phyloP scores from a whole-genome alignment of 1,140 invertebrate genomes.

The Aphelenchoides besseyi region DNA sequence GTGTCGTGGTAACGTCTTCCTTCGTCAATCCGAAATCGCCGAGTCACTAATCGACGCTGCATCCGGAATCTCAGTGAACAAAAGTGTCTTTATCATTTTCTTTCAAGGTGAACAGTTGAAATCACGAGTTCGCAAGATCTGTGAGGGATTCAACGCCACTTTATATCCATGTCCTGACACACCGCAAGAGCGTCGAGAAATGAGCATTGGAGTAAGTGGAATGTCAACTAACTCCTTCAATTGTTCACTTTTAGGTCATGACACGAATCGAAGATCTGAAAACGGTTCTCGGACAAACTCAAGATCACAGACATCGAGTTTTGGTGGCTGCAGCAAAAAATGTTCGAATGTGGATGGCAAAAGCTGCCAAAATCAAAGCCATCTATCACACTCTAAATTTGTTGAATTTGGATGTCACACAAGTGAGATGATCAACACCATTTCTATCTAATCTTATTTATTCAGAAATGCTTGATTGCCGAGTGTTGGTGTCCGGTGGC shows the following conservation, averaged over 20 bases:
- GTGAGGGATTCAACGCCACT: conserved; percentile 93
- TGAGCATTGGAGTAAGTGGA: conserved; percentile 81
- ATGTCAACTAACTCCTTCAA: no score
- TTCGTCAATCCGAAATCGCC: conserved; percentile 75
- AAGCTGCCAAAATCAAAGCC: conserved; percentile 71
- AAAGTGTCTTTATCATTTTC: conserved; percentile 97
- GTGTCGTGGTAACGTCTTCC: conserved; percentile 81
- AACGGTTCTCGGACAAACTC: conserved; percentile 85
- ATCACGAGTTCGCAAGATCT: conserved; percentile 92
- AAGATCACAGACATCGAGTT: conserved; percentile 89
- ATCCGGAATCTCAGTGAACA: conserved; percentile 86
- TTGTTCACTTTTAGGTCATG: conserved; percentile 64
- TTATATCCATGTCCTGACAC: conserved; percentile 92
- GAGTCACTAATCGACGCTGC: conserved; percentile 85
- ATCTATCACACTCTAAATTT: conserved; percentile 76
- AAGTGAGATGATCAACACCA: neutral
- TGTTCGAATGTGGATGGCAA: conserved; percentile 87
- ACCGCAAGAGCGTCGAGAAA: conserved; percentile 81
- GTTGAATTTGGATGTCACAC: conserved; percentile 74
- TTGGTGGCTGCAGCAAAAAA: conserved; percentile 86
- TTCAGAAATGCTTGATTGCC: conserved; percentile 84
- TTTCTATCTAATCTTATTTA: conserved; percentile 35
- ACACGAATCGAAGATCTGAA: conserved; percentile 91
- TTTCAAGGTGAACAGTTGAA: conserved; percentile 99
- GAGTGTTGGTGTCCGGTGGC: conserved; percentile 96